Evolutionary conservation across 2,797 vertebrate genomes (phyloP).

Genomic region (Lemur catta): DNA sequence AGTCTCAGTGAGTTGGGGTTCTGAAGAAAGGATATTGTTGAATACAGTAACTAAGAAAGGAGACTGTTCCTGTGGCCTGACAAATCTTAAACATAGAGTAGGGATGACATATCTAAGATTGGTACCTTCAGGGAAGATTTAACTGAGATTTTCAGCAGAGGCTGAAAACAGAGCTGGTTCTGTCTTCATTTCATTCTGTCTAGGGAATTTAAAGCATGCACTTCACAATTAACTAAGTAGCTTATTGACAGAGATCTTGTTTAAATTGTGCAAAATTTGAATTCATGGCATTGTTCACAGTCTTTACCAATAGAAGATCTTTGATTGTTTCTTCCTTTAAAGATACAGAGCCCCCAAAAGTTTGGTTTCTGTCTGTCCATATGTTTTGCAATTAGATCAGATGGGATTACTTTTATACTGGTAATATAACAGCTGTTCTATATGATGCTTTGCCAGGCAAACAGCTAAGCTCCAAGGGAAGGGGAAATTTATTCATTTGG

Average conservation of each 20-base stretch:
- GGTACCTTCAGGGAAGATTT: not conserved
- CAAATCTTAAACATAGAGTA: not conserved
- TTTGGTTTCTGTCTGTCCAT: constrained; percentile 54
- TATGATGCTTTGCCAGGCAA: constrained; percentile 60
- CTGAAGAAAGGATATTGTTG: constrained; percentile 13
- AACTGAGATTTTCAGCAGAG: not conserved
- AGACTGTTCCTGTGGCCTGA: not conserved
- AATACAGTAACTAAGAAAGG: not conserved
- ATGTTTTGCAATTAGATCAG: constrained; percentile 69
- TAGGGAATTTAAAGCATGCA: constrained; percentile 22
- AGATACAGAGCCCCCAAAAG: not conserved
- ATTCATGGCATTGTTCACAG: constrained; percentile 32
- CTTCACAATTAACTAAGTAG: constrained; percentile 38
- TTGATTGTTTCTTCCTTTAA: constrained; percentile 29
- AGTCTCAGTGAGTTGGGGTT: constrained; percentile 2
- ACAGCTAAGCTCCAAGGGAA: constrained; percentile 43
- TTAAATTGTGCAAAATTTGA: constrained; percentile 57
- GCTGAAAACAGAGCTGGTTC: not conserved
- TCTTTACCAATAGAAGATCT: constrained; percentile 31
- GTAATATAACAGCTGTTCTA: constrained; percentile 63
- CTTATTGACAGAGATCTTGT: constrained; percentile 31
- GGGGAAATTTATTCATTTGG: constrained; percentile 58
- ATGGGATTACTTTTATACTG: constrained; percentile 62
- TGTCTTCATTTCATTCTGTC: constrained; percentile 29
- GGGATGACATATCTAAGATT: not conserved